These are phyloP conservation scores for Trematomus bernacchii DNA, from an alignment of 2,797 vertebrate species.

Conservation along the genomic window DNA sequence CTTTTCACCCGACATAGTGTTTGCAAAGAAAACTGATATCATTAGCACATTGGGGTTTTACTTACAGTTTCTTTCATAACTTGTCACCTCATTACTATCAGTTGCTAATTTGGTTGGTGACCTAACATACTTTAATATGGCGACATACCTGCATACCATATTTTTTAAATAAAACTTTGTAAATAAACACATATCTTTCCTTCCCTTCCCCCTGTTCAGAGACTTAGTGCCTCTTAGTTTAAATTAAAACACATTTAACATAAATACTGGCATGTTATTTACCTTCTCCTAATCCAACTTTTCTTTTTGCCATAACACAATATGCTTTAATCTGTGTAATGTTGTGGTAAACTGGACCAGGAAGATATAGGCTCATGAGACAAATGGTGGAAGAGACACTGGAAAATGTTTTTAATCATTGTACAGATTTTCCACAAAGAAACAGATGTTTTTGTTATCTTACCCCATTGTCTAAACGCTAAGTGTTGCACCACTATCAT, in stretches of 20 bases:
- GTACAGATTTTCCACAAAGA: background rate
- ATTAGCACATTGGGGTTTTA: too few species aligned
- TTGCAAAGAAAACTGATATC: too few species aligned
- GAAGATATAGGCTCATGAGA: background rate
- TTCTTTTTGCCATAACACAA: background rate
- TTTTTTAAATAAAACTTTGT: too few species aligned
- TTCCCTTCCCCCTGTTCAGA: too few species aligned
- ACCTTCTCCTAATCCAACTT: background rate
- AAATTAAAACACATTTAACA: background rate
- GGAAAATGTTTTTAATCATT: background rate
- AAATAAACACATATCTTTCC: too few species aligned
- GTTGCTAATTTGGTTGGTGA: background rate
- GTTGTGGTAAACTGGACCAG: background rate
- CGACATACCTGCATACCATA: background rate
- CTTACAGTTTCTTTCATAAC: too few species aligned
- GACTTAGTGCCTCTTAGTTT: background rate
- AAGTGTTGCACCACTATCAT: slow-evolving; percentile 50
- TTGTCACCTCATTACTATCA: background rate
- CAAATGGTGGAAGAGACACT: background rate
- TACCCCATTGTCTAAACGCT: slow-evolving; percentile 35
- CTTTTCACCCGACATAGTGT: too few species aligned
- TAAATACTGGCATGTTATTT: background rate
- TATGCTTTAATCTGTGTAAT: background rate
- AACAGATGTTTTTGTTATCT: slow-evolving; percentile 20
- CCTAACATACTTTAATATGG: background rate